Conservation (phyloP, 2,113 vertebrate species). For the Sorex araneus region DNA sequence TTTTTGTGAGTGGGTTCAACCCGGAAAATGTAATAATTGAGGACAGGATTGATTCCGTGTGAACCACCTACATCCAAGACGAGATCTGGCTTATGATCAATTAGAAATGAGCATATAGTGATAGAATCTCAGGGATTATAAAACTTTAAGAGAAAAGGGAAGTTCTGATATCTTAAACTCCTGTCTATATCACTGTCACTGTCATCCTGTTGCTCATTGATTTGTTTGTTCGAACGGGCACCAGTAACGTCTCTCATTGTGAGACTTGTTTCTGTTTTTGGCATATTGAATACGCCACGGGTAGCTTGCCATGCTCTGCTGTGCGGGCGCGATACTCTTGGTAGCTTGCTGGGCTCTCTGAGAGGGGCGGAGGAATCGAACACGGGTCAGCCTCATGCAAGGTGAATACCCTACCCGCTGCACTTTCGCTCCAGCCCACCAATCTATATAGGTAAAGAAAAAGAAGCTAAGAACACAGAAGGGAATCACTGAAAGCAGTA, state of each 20-base stretch:
- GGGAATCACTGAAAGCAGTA: background rate
- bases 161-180: background rate
- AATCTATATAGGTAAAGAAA: slow-evolving; percentile 23
- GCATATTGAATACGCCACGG: no score
- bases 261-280: no score
- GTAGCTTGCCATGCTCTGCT: no score
- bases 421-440: no score
- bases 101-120: background rate
- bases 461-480: background rate
- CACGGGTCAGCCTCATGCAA: no score
- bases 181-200: slow-evolving; percentile 20
- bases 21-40: slow-evolving; percentile 44
- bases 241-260: no score
- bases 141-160: slow-evolving; percentile 29
- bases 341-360: no score
- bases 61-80: background rate
- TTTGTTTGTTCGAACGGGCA: no score
- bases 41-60: background rate
- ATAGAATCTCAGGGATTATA: slow-evolving; percentile 2
- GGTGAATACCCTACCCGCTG: no score
- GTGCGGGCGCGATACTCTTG: no score
- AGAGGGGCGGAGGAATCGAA: no score
- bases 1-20: background rate
- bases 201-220: no score
- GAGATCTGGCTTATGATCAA: background rate